These are phyloP conservation scores for Carapus acus DNA, from an alignment of 2,797 vertebrate species.

Conservation along the genomic window DNA sequence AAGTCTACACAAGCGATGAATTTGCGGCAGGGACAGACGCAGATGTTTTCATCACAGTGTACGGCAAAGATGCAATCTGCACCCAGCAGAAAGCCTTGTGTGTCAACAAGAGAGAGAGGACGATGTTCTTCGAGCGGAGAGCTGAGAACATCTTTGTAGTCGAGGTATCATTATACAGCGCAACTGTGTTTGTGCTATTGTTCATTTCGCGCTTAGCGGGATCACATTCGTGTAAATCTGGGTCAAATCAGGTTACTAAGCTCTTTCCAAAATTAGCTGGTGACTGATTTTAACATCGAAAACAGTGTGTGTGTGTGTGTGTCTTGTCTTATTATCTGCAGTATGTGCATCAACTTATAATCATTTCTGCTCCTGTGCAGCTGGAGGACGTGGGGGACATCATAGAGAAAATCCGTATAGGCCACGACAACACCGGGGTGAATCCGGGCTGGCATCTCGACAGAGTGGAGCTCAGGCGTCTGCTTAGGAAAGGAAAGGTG, in stretches of 20 bases:
- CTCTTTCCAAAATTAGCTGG: no score
- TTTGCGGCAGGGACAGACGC: conserved; percentile 93
- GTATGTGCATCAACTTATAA: no score
- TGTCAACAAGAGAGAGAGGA: conserved; percentile 92
- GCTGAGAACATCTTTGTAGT: conserved; percentile 93
- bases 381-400: conserved; percentile 89
- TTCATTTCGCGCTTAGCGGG: no score
- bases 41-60: conserved; percentile 87
- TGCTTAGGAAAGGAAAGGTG: conserved; percentile 89
- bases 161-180: conserved; percentile 73
- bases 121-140: conserved; percentile 88
- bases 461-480: conserved; percentile 83
- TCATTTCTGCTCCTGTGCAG: conserved; percentile 55
- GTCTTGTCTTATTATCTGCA: no score
- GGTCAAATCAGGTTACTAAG: no score
- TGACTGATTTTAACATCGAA: no score
- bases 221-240: no score
- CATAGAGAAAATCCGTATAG: conserved; percentile 94
- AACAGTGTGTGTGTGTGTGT: no score
- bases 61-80: conserved; percentile 82
- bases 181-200: no score
- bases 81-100: conserved; percentile 87
- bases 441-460: conserved; percentile 94
- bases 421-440: conserved; percentile 82
- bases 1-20: conserved; percentile 83